Base-by-base conservation (phyloP, 37 sponge, comb jelly and placozoan genomes). In the Chondrilla cf. caribensis region DNA sequence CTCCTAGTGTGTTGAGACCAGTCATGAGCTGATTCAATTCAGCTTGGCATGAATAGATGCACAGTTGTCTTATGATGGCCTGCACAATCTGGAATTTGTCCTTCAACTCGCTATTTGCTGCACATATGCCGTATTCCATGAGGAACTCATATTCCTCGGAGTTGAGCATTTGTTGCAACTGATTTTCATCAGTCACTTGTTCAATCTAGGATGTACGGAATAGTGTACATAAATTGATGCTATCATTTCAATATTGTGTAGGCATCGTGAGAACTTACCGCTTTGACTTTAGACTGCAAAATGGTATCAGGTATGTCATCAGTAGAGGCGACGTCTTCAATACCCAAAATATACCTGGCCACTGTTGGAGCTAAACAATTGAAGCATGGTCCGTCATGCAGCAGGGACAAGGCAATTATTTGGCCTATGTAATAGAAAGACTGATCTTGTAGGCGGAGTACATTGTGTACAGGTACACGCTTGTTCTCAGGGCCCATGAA, bases 101-200 rank as follows among this genome's bases (percentile, higher is more conserved):
- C 37, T 70, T 29, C 3, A 70, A 31, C 19, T 37, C 31, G 7
- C 38, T 38, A 70, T 62, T 62, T 9, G 22, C 8, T 5, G 64
- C 22, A 62, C 6, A 62, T 19, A 62, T 28, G 4, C 64, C 64
- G 15, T 62, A 62, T 5, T 62, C 64, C 29, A n/a, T 7, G 6
- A 28, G 29, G 22, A 62, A 62, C 7, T 62, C 29, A 62, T 62
- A 62, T 5, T 62, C 64, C 6, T 6, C 18, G 15, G 29, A n/a
- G 15, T n/a, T 19, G 7, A 62, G 64, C 64, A 62, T 9, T 62
- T 62, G 4, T 28, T 6, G 4, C 18, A 62, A 62, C 29, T 62
- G 64, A 29, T 62, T n/a, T 62, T 62, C 29, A 19, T 62, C 64
- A 62, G 64, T 62, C 6, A 62, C 64, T 62, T 62, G 64, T 15